These are phyloP conservation scores for Nebria salina DNA, from an alignment of 2,888 invertebrate genomes.

Conservation along the genomic window DNA sequence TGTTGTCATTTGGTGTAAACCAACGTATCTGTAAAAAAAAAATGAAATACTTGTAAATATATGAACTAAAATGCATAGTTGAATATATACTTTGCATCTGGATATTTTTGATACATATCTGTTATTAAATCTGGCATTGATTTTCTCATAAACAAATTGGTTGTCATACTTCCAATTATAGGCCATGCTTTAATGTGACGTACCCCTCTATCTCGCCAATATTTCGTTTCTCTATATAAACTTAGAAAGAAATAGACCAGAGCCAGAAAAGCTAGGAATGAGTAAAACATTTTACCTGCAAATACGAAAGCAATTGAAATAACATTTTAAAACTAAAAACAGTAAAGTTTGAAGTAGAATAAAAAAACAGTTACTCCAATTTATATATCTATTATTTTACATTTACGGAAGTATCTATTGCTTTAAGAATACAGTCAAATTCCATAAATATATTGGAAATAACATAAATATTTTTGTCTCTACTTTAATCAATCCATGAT, in stretches of 20 bases:
- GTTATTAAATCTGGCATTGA: slow-evolving; percentile 1
- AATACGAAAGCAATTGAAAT: background rate
- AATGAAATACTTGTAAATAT: background rate
- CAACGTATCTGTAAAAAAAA: slow-evolving; percentile 30
- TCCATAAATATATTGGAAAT: too few relatives aligned
- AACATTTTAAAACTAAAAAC: background rate
- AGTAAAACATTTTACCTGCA: slow-evolving; percentile 11
- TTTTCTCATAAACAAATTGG: slow-evolving; percentile 11
- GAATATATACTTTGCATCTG: slow-evolving; percentile 34
- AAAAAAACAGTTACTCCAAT: too few relatives aligned
- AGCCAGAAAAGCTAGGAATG: slow-evolving; percentile 7
- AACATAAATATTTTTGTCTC: too few relatives aligned
- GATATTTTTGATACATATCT: slow-evolving; percentile 19
- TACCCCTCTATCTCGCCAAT: slow-evolving; percentile 35
- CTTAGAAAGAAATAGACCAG: background rate
- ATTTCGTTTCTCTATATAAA: slow-evolving; percentile 17
- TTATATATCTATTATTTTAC: too few relatives aligned
- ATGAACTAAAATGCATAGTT: slow-evolving; percentile 10
- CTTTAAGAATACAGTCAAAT: too few relatives aligned
- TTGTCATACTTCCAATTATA: slow-evolving; percentile 25
- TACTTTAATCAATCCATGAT: too few relatives aligned
- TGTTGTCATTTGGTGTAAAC: slow-evolving; percentile 35
- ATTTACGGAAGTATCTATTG: too few relatives aligned
- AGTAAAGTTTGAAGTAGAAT: too few relatives aligned
- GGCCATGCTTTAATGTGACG: slow-evolving; percentile 19